These are phyloP conservation scores for Eucera pruinosa DNA, from an alignment of 2,888 invertebrate species.

Conservation along the genomic window DNA sequence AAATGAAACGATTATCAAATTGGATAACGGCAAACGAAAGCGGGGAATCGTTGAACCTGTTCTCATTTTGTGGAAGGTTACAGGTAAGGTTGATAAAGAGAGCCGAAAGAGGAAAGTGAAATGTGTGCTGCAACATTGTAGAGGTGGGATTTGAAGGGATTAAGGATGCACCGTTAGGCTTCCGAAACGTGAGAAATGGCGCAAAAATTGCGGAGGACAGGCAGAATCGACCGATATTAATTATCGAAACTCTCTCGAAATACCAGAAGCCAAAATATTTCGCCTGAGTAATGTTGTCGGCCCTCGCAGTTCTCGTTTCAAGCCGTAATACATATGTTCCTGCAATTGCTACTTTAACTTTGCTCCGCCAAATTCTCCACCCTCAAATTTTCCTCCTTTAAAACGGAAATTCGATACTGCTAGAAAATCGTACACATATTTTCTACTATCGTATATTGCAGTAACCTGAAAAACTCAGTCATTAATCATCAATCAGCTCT, in stretches of 20 bases:
- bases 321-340: slow-evolving; percentile 7
- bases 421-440: no score
- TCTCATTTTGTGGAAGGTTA: background rate
- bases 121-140: slow-evolving; percentile 5
- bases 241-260: slow-evolving; percentile 38
- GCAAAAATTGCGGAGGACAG: slow-evolving; percentile 47
- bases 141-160: slow-evolving; percentile 22
- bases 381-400: background rate
- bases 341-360: background rate
- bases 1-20: no score
- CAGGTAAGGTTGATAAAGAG: slow-evolving; percentile 10
- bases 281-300: background rate
- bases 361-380: no score
- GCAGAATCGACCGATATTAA: slow-evolving; percentile 40
- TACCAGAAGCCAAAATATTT: slow-evolving; percentile 39
- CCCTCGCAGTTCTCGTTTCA: background rate
- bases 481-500: no score
- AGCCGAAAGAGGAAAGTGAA: slow-evolving; percentile 19
- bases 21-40: no score
- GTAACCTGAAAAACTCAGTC: no score
- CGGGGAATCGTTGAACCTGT: no score
- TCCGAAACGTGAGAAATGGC: slow-evolving; percentile 38
- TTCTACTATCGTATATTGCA: no score
- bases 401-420: no score
- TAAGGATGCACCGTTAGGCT: slow-evolving; percentile 43